Evolutionary conservation across 2,113 vertebrate species (phyloP).

Genomic region (Onychorhynchus coronatus): DNA sequence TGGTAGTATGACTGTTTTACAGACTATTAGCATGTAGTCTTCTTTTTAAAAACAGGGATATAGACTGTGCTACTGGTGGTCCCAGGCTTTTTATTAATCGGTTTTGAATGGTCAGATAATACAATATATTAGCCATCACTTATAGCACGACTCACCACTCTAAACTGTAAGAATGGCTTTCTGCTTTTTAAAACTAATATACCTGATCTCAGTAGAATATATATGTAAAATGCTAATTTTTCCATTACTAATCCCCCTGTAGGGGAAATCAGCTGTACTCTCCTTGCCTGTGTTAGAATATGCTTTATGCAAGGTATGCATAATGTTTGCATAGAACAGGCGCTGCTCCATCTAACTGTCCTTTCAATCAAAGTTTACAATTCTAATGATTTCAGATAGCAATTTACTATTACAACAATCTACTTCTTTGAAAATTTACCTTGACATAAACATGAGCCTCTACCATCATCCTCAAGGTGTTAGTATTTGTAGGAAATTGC

Average conservation of each 20-base stretch:
- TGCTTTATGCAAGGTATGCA: background rate
- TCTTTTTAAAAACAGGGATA: background rate
- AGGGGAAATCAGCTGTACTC: background rate
- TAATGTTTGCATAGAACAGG: background rate
- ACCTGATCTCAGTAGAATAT: background rate
- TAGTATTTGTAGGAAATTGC: background rate
- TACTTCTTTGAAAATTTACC: background rate
- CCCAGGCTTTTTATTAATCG: background rate
- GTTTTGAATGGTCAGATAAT: background rate
- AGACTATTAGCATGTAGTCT: background rate
- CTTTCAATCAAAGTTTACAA: background rate
- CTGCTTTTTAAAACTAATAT: background rate
- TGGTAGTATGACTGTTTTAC: background rate
- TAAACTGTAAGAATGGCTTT: background rate
- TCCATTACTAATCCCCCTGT: background rate
- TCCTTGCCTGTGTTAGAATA: background rate
- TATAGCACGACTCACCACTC: background rate
- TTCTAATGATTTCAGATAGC: background rate
- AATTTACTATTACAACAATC: background rate
- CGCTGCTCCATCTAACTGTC: background rate
- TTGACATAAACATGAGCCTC: background rate
- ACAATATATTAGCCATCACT: background rate
- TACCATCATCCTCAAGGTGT: background rate
- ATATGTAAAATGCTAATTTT: background rate
- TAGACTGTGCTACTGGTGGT: background rate